phyloP scores from a whole-genome alignment of 1,140 invertebrate genomes.

The Octopus sinensis region DNA sequence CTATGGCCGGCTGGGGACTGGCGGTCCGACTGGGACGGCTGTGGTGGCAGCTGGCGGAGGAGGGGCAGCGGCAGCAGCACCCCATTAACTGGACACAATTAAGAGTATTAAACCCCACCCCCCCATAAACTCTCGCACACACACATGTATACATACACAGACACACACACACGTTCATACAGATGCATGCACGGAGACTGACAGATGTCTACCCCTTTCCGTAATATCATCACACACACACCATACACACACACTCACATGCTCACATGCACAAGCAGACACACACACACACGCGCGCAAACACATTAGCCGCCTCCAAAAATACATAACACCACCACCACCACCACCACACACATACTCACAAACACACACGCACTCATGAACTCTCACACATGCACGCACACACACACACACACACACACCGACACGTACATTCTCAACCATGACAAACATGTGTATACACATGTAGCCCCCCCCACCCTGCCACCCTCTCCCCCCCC shows the following conservation, averaged over 20 bases:
- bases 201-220: not conserved
- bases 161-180: not conserved
- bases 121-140: not conserved
- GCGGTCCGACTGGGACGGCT: not conserved
- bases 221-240: not conserved
- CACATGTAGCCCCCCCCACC: too few relatives aligned
- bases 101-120: too few relatives aligned
- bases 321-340: too few relatives aligned
- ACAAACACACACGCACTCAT: not conserved
- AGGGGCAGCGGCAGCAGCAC: not conserved
- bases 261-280: not conserved
- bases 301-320: too few relatives aligned
- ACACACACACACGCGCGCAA: not conserved
- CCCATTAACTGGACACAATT: not conserved
- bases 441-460: too few relatives aligned
- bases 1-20: conserved; percentile 58
- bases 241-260: not conserved
- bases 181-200: not conserved
- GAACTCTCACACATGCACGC: not conserved
- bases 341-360: not conserved
- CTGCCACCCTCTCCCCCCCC: too few relatives aligned
- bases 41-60: not conserved
- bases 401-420: not conserved
- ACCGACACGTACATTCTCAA: too few relatives aligned
- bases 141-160: not conserved